phyloP scores from a whole-genome alignment of 2,888 invertebrate species.

The Bellardia pandia region DNA sequence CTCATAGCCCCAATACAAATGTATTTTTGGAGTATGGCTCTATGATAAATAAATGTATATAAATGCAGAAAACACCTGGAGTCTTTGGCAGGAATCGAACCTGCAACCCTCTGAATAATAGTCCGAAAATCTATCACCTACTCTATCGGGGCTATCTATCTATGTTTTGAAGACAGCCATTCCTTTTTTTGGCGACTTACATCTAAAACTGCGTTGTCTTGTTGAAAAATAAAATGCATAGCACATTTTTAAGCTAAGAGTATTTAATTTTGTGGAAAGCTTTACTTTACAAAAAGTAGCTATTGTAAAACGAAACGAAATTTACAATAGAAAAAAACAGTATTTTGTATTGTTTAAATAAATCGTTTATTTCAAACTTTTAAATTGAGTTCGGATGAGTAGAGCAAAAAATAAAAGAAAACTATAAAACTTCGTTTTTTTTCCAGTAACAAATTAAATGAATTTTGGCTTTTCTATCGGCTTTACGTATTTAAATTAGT shows the following conservation, averaged over 20 bases:
- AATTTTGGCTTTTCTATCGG: background rate
- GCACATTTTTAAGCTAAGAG: background rate
- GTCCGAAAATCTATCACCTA: no score
- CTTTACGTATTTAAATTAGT: background rate
- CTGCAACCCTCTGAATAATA: no score
- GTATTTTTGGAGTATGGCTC: no score
- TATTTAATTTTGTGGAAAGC: constrained; percentile 64
- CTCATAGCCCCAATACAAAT: no score
- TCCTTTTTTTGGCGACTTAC: no score
- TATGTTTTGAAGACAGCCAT: no score
- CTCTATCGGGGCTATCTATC: no score
- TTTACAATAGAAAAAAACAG: background rate
- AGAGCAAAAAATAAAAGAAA: background rate
- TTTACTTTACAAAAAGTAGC: constrained; percentile 33
- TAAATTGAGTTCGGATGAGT: background rate
- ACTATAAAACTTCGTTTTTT: background rate
- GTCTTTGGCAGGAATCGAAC: no score
- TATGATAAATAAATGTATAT: no score
- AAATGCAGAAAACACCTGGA: no score
- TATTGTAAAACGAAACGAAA: background rate
- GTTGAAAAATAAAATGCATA: background rate
- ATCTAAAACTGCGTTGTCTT: no score
- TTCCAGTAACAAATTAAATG: background rate
- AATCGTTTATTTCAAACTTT: constrained; percentile 50
- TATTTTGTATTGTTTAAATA: constrained; percentile 34